Evolutionary conservation across 2,888 invertebrate species (phyloP).

Genomic region (Trachelus tabidus): DNA sequence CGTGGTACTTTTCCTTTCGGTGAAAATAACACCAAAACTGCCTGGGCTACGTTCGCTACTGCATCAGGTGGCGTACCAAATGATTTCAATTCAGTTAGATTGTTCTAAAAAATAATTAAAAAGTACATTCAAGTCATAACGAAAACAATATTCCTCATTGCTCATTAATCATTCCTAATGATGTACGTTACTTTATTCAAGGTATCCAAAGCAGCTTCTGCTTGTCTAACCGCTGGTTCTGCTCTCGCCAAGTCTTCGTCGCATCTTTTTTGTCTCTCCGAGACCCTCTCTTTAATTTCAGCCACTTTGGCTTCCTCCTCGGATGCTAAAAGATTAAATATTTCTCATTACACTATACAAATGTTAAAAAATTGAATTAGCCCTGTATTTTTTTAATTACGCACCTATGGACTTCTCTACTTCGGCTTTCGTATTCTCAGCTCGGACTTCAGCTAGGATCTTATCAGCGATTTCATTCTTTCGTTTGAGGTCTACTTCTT

Average conservation of each 20-base stretch:
- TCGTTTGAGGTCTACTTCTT: slow-evolving; percentile 85
- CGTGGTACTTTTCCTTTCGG: slow-evolving; percentile 87
- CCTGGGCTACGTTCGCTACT: slow-evolving; percentile 87
- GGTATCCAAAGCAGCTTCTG: slow-evolving; percentile 91
- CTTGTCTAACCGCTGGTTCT: slow-evolving; percentile 89
- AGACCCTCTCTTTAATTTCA: slow-evolving; percentile 88
- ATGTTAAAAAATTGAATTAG: slow-evolving; percentile 18
- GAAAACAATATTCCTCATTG: too few species aligned
- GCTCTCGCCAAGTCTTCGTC: slow-evolving; percentile 91
- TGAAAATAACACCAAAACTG: slow-evolving; percentile 88
- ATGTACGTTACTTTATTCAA: slow-evolving; percentile 77
- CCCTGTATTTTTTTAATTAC: slow-evolving; percentile 12
- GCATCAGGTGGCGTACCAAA: slow-evolving; percentile 92
- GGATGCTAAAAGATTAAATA: slow-evolving; percentile 67
- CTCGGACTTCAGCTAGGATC: slow-evolving; percentile 85
- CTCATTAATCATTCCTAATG: too few species aligned
- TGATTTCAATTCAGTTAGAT: slow-evolving; percentile 93
- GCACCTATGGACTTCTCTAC: slow-evolving; percentile 84
- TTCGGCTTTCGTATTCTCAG: slow-evolving; percentile 91
- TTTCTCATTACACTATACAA: background rate
- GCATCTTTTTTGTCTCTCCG: slow-evolving; percentile 86
- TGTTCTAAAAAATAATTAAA: slow-evolving; percentile 68
- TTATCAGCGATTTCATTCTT: slow-evolving; percentile 93
- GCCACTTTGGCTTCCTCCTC: slow-evolving; percentile 93
- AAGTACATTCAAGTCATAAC: background rate